Conservation (phyloP, 2,888 invertebrate genomes). For the Panzeria rudis region DNA sequence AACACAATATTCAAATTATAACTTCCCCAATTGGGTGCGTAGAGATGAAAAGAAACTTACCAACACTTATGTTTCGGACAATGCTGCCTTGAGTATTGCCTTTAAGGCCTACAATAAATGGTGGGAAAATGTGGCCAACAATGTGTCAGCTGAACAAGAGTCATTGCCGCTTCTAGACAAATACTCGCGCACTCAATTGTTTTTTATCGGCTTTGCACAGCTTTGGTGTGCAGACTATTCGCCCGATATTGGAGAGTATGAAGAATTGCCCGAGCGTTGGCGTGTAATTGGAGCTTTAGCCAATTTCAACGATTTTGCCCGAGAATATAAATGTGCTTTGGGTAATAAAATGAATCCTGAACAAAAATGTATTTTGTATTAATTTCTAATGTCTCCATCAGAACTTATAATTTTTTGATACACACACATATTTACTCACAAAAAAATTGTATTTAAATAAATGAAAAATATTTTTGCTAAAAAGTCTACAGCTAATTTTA, state of each 20-base stretch:
- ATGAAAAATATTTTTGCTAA: constrained; percentile 17
- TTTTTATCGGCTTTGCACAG: constrained; percentile 80
- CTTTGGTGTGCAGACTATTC: constrained; percentile 80
- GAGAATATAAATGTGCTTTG: constrained; percentile 77
- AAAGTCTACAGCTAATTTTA: constrained; percentile 2
- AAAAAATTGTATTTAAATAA: constrained; percentile 1
- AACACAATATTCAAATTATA: constrained; percentile 77
- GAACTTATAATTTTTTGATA: constrained; percentile 7
- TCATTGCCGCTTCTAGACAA: constrained; percentile 77
- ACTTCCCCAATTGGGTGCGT: constrained; percentile 75
- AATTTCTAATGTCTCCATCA: constrained; percentile 21
- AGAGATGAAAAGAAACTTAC: constrained; percentile 75
- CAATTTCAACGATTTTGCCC: constrained; percentile 78
- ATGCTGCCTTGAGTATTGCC: constrained; percentile 80
- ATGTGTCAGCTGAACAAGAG: constrained; percentile 74
- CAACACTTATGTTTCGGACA: constrained; percentile 78
- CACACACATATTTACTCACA: neutral
- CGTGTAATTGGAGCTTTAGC: constrained; percentile 79
- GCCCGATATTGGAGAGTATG: constrained; percentile 72
- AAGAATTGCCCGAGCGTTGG: constrained; percentile 77
- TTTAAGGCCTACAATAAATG: constrained; percentile 80
- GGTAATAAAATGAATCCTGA: constrained; percentile 78
- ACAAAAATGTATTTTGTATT: constrained; percentile 80
- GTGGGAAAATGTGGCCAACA: constrained; percentile 78
- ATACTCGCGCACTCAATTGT: constrained; percentile 78